phyloP scores from a whole-genome alignment of 2,797 vertebrate species.

The Lutjanus argentimaculatus region DNA sequence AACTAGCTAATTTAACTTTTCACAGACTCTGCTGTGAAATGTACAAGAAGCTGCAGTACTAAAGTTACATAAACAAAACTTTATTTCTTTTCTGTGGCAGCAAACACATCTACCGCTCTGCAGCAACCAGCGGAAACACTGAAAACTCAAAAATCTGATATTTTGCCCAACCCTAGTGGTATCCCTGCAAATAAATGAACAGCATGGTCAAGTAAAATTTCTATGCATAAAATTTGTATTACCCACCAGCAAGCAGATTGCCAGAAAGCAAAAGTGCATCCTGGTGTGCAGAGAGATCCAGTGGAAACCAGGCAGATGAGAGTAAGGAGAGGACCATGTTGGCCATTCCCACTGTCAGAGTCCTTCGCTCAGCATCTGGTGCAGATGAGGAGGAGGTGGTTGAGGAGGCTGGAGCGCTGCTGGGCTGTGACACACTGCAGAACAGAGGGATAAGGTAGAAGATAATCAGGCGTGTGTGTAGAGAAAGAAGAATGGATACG shows the following conservation, averaged over 20 bases:
- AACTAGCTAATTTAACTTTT: no score
- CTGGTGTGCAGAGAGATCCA: constrained; percentile 97
- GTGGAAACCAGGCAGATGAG: constrained; percentile 96
- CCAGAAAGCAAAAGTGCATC: constrained; percentile 94
- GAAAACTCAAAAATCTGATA: no score
- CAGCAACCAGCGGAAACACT: no score
- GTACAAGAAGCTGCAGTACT: no score
- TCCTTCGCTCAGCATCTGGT: constrained; percentile 87
- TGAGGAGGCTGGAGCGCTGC: constrained; percentile 66
- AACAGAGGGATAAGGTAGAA: background rate
- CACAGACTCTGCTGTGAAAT: no score
- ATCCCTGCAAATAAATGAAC: background rate
- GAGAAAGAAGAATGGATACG: background rate
- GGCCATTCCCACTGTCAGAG: constrained; percentile 91
- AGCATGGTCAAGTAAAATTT: background rate
- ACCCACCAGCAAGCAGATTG: constrained; percentile 94
- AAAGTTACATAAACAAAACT: no score
- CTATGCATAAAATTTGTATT: background rate
- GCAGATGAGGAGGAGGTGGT: constrained; percentile 50
- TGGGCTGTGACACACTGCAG: constrained; percentile 89
- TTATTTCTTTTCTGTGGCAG: no score
- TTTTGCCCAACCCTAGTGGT: no score
- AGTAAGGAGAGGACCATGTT: constrained; percentile 94
- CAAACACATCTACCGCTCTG: no score
- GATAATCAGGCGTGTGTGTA: background rate